Conservation (phyloP, 2,888 invertebrate species). For the Sialis lutaria region DNA sequence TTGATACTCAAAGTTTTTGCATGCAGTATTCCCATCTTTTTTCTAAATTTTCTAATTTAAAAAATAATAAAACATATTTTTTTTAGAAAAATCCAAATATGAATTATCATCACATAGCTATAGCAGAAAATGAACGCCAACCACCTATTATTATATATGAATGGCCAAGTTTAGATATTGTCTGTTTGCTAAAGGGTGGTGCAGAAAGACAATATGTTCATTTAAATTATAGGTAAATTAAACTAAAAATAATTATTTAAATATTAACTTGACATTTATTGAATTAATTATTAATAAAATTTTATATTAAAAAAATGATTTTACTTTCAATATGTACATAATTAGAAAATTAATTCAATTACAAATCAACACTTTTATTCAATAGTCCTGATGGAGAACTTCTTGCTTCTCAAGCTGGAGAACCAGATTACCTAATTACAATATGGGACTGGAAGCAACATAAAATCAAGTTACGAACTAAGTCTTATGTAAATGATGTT, state of each 20-base stretch:
- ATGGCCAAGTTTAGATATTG: conserved; percentile 63
- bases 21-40: no score
- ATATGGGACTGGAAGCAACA: conserved; percentile 77
- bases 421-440: conserved; percentile 75
- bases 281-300: not conserved
- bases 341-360: not conserved
- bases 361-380: conserved; percentile 9
- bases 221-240: conserved; percentile 47
- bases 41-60: not conserved
- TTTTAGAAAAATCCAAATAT: conserved; percentile 44
- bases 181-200: conserved; percentile 59
- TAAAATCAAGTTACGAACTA: conserved; percentile 56
- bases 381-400: conserved; percentile 61
- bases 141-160: conserved; percentile 70
- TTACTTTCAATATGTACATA: not conserved
- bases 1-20: not conserved
- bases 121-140: conserved; percentile 61
- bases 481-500: conserved; percentile 71
- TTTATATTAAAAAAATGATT: not conserved
- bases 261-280: no score
- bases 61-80: not conserved
- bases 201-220: conserved; percentile 54
- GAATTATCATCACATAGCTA: conserved; percentile 46
- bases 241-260: not conserved
- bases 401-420: conserved; percentile 66